These are phyloP conservation scores for Emys orbicularis DNA, from an alignment of 2,797 vertebrate genomes.

Conservation along the genomic window DNA sequence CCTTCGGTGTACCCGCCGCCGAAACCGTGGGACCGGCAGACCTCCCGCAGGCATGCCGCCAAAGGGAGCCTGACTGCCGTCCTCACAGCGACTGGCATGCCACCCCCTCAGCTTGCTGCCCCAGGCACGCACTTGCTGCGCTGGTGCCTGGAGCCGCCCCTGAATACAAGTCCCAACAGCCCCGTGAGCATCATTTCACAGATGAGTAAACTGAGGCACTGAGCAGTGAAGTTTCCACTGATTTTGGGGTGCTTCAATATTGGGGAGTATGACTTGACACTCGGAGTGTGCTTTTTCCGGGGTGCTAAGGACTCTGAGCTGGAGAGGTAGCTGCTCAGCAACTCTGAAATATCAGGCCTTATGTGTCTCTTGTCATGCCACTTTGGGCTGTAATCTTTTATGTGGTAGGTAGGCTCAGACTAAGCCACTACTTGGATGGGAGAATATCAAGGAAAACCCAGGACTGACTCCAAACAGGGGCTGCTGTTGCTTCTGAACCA, in stretches of 20 bases:
- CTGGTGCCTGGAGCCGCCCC: too few relatives aligned
- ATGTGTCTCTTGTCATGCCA: background rate
- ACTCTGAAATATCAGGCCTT: background rate
- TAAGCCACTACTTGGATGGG: background rate
- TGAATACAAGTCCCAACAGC: too few relatives aligned
- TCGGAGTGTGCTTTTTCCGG: background rate
- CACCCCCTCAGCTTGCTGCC: too few relatives aligned
- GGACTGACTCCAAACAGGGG: background rate
- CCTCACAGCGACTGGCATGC: too few relatives aligned
- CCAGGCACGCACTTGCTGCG: too few relatives aligned
- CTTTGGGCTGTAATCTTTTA: background rate
- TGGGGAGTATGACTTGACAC: background rate
- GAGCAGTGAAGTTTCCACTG: background rate
- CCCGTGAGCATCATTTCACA: background rate
- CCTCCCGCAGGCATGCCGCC: too few relatives aligned
- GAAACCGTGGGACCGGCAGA: too few relatives aligned
- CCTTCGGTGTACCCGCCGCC: too few relatives aligned
- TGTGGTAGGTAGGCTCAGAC: background rate
- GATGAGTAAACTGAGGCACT: background rate
- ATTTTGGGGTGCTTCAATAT: background rate
- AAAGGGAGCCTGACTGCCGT: too few relatives aligned
- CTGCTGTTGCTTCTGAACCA: background rate
- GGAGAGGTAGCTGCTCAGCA: background rate
- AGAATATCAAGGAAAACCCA: background rate
- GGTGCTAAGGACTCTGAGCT: background rate